Percentiles rank a stretch among this genome's conserved stretches.
These are phyloP conservation scores for Leptopilina boulardi DNA, from an alignment of 1,140 invertebrate species.

Conservation along the genomic window DNA sequence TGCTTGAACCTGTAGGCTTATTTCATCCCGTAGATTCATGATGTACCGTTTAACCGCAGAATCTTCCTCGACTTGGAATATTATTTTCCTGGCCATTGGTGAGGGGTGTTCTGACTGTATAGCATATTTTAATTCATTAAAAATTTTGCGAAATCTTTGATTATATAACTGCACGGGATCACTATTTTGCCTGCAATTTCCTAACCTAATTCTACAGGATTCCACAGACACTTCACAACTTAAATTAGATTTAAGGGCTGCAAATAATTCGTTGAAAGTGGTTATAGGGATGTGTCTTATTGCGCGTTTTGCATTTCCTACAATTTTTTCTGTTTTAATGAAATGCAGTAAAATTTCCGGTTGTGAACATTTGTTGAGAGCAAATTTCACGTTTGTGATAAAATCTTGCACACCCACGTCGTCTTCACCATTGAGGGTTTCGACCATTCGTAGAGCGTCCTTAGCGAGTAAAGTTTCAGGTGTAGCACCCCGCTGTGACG, in stretches of 20 bases:
- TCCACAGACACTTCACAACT: too few relatives aligned
- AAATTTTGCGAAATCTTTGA: neutral
- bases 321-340: conserved; percentile 6
- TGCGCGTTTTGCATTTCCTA: neutral
- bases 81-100: neutral
- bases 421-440: neutral
- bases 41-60: neutral
- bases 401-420: neutral
- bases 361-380: neutral
- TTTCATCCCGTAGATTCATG: neutral
- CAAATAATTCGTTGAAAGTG: neutral
- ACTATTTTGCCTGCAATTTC: too few relatives aligned
- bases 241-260: neutral
- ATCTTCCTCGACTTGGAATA: neutral
- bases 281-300: neutral
- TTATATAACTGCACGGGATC: neutral
- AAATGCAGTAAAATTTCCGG: neutral
- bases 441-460: neutral
- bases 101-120: neutral
- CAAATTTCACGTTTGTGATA: neutral
- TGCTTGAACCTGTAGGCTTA: neutral
- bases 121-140: neutral
- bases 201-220: neutral
- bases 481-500: too few relatives aligned
- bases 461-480: neutral